Percentiles rank a stretch among this genome's conserved stretches.
Conservation (phyloP, 1,140 invertebrate genomes). For the Drosophila yakuba region DNA sequence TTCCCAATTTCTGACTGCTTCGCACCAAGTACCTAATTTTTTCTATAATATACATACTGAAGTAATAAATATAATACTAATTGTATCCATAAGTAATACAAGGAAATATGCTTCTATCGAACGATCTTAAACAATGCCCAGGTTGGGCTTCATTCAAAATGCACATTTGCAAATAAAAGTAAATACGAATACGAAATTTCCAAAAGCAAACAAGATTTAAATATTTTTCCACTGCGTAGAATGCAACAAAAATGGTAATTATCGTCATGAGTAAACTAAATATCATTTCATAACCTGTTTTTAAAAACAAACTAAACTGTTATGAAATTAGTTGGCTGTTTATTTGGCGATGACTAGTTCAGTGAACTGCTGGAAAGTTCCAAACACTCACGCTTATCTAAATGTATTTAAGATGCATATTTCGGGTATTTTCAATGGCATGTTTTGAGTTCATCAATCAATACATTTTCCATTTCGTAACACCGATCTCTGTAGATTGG, state of each 20-base stretch:
- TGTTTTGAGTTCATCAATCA: constrained; percentile 10
- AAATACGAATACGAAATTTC: neutral
- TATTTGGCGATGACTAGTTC: constrained; percentile 24
- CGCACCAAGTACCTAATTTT: no score
- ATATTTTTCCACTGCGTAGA: constrained; percentile 20
- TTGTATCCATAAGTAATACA: no score
- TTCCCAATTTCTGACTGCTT: no score
- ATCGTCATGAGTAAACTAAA: neutral
- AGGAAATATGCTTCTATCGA: no score
- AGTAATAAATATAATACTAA: no score
- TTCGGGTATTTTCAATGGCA: constrained; percentile 7
- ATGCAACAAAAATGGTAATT: constrained; percentile 7
- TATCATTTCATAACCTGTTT: constrained; percentile 20
- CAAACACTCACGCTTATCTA: neutral
- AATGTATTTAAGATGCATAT: neutral
- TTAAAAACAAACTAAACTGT: constrained; percentile 4
- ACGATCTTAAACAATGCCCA: neutral
- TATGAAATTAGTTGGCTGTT: neutral
- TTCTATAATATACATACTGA: no score
- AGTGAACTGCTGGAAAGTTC: constrained; percentile 37
- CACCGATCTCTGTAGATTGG: constrained; percentile 23
- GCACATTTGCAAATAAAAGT: neutral
- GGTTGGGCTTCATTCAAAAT: neutral
- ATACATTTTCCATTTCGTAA: neutral
- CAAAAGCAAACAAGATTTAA: constrained; percentile 1